phyloP scores from a whole-genome alignment of 2,888 invertebrate species.

The Andricus curvator region DNA sequence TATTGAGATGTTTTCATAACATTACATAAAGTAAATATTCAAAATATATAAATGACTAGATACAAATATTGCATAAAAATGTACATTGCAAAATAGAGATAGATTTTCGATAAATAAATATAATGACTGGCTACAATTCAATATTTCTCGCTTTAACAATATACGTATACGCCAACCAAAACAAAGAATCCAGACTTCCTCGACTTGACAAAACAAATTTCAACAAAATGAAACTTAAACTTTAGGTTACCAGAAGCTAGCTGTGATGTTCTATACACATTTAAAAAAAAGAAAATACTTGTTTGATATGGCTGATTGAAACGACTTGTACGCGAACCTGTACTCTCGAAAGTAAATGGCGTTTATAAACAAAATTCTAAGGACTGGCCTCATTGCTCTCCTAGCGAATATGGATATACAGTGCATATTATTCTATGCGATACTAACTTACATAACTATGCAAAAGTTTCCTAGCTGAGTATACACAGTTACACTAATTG shows the following conservation, averaged over 20 bases:
- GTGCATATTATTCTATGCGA: constrained; percentile 36
- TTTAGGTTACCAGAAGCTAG: constrained; percentile 9
- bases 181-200: constrained; percentile 9
- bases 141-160: constrained; percentile 47
- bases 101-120: constrained; percentile 75
- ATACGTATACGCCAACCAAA: constrained; percentile 46
- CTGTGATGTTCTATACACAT: constrained; percentile 27
- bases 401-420: constrained; percentile 27
- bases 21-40: constrained; percentile 77
- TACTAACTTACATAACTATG: constrained; percentile 29
- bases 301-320: constrained; percentile 57
- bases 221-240: neutral
- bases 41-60: constrained; percentile 78
- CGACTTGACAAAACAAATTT: constrained; percentile 50
- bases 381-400: constrained; percentile 23
- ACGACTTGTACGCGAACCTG: constrained; percentile 11
- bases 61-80: constrained; percentile 78
- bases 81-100: constrained; percentile 77
- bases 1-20: constrained; percentile 76
- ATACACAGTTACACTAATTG: constrained; percentile 37
- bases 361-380: constrained; percentile 21
- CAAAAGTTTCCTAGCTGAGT: constrained; percentile 22
- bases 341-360: constrained; percentile 23
- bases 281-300: constrained; percentile 2
- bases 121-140: constrained; percentile 60